Conservation (phyloP, 2,797 vertebrate genomes). For the Gambusia yucatana region DNA sequence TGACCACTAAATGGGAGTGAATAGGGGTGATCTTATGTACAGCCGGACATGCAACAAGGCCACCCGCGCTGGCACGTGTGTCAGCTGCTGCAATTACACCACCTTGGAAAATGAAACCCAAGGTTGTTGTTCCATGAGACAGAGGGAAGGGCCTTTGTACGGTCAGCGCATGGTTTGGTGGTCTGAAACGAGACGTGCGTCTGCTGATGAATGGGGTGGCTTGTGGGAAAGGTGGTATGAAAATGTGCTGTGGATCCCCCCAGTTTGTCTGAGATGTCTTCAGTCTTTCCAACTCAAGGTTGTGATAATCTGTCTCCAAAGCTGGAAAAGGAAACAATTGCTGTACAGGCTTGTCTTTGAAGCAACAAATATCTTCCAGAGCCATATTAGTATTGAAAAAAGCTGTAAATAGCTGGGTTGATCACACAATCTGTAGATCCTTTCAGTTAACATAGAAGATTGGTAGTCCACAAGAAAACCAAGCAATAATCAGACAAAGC, state of each 20-base stretch:
- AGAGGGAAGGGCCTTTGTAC: slow-evolving; percentile 69
- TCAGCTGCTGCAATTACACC: slow-evolving; percentile 89
- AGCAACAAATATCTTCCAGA: slow-evolving; percentile 77
- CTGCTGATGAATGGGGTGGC: slow-evolving; percentile 3
- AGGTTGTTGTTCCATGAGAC: slow-evolving; percentile 86
- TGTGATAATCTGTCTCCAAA: slow-evolving; percentile 27
- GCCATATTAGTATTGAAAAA: slow-evolving; percentile 66
- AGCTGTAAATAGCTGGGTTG: slow-evolving; percentile 10
- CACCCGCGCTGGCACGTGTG: slow-evolving; percentile 84
- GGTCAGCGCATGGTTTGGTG: background rate
- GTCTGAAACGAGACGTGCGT: background rate
- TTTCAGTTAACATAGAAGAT: slow-evolving; percentile 14
- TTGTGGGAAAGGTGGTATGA: slow-evolving; percentile 37
- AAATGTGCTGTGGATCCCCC: slow-evolving; percentile 53
- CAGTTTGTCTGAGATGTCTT: slow-evolving; percentile 17
- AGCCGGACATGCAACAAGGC: slow-evolving; percentile 80
- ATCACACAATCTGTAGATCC: slow-evolving; percentile 10
- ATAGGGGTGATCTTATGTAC: slow-evolving; percentile 84
- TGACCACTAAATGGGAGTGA: slow-evolving; percentile 85
- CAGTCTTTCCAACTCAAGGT: slow-evolving; percentile 13
- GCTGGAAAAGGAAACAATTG: slow-evolving; percentile 35
- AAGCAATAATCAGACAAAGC: slow-evolving; percentile 5
- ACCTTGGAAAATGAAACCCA: slow-evolving; percentile 85
- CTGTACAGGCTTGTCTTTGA: slow-evolving; percentile 40
- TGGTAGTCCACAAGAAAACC: slow-evolving; percentile 9